A percentile compares a stretch with the other conserved stretches of the same genome.
Conservation (phyloP, 2,113 vertebrate genomes). For the Pitta sordida region DNA sequence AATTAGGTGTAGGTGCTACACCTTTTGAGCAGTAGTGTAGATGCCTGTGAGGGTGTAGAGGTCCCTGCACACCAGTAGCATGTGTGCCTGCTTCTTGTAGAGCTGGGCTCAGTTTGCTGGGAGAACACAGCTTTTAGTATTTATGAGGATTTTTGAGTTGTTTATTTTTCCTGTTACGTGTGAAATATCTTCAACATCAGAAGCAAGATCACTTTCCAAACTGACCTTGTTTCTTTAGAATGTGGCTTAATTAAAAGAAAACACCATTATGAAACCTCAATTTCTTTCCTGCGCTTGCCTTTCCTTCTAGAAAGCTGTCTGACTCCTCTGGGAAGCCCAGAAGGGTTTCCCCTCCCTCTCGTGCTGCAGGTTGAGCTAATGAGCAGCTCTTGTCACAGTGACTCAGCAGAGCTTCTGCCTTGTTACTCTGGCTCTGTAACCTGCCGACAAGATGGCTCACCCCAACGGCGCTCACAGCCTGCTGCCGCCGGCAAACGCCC, state of each 20-base stretch:
- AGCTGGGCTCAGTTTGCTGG: neutral
- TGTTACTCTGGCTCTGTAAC: neutral
- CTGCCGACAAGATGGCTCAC: neutral
- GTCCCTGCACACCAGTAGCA: neutral
- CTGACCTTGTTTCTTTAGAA: neutral
- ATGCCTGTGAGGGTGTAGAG: neutral
- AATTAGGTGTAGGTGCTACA: neutral
- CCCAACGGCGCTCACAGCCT: neutral
- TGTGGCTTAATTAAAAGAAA: neutral
- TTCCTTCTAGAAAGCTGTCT: neutral
- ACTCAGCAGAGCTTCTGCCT: constrained; percentile 48
- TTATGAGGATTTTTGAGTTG: neutral
- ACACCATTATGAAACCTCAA: neutral
- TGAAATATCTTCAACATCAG: neutral
- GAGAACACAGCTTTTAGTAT: neutral
- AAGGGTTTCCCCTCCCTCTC: constrained; percentile 13
- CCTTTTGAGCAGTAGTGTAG: rapidly evolving
- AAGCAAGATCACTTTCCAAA: neutral
- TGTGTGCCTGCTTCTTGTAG: neutral
- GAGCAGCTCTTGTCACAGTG: constrained; percentile 43
- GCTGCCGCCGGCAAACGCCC: neutral
- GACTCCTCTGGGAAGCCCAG: neutral
- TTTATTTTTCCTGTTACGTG: neutral
- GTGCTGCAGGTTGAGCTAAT: constrained; percentile 24
- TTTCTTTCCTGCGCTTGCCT: neutral